Base-by-base conservation (phyloP, 2,797 vertebrate species). In the Syndactyla subalaris region DNA sequence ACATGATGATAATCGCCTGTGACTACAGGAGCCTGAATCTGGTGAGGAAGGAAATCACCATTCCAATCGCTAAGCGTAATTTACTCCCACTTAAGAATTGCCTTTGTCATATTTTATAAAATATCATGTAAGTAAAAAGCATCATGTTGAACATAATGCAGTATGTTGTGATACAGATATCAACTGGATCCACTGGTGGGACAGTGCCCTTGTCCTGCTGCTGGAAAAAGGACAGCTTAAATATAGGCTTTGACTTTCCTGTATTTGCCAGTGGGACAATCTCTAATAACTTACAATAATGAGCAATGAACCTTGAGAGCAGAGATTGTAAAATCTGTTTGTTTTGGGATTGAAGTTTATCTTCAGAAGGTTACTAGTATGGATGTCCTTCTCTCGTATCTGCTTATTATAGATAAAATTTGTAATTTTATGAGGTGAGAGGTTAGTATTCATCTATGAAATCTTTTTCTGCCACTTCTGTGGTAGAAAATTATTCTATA, bases 311-410 rank as follows among this genome's bases (percentile, higher is more conserved):
- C 87, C 88, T 93, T 89, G 72, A 93, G 48, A 96, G 17, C 59
- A 91, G 22, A 29, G 52, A 74, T 27, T 97, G 71, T 46, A 41
- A 94, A 68, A 72, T 26, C 0, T 80, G 6, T 86, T 94, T 67
- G 27, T 45, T 95, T 94, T 68, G 41, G 61, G 43, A 66, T 88
- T 75, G 29, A 61, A 80, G 58, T 57, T 72, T 84, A 14, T 92
- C 85, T 79, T 74, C 32, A 80, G 85, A 87, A 85, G 81, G 83
- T 83, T 96, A 68, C 67, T 88, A 46, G 39, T 82, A 67, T 92
- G 66, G 89, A 83, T 20, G 13, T 36, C 68, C 29, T 45, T 72
- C 38, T 92, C 10, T 68, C 21, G 82, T 93, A 48, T 67, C 63
- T 87, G 7, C 68, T 77, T 80, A 66, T 55, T 52, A n/a, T 75